Conservation (phyloP, 1,140 invertebrate genomes). For the Cydia strobilella region DNA sequence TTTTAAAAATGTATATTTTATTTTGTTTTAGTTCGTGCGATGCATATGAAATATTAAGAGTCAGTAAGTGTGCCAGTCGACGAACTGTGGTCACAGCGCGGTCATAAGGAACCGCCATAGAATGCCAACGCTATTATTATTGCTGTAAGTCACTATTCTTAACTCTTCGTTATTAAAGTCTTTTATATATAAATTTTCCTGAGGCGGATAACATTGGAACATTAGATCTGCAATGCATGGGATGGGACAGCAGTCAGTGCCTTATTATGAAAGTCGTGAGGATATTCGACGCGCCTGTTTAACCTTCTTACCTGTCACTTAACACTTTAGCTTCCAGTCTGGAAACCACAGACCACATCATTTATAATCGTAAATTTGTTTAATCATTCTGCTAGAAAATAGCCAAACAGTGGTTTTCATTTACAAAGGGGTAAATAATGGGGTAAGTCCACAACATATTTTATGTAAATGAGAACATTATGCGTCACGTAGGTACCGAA, state of each 20-base stretch:
- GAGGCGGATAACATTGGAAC: not conserved
- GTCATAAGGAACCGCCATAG: not conserved
- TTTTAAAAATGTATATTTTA: not conserved
- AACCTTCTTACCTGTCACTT: not conserved
- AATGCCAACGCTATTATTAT: not conserved
- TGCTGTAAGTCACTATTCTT: not conserved
- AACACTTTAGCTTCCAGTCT: not conserved
- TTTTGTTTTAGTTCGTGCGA: not conserved
- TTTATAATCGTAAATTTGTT: too few relatives aligned
- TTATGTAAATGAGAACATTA: too few relatives aligned
- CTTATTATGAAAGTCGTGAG: not conserved
- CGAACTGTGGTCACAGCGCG: constrained; percentile 15
- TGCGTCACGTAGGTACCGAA: too few relatives aligned
- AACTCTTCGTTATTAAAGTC: not conserved
- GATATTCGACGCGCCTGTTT: not conserved
- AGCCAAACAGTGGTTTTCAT: too few relatives aligned
- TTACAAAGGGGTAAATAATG: too few relatives aligned
- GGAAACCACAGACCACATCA: too few relatives aligned
- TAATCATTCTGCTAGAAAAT: too few relatives aligned
- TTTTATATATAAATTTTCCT: too few relatives aligned
- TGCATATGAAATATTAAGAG: constrained; percentile 19
- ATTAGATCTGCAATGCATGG: not conserved
- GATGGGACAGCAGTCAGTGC: not conserved
- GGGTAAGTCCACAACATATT: too few relatives aligned
- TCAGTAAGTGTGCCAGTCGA: constrained; percentile 15